These are phyloP conservation scores for Brienomyrus brachyistius DNA, from an alignment of 2,113 vertebrate species.

Conservation along the genomic window DNA sequence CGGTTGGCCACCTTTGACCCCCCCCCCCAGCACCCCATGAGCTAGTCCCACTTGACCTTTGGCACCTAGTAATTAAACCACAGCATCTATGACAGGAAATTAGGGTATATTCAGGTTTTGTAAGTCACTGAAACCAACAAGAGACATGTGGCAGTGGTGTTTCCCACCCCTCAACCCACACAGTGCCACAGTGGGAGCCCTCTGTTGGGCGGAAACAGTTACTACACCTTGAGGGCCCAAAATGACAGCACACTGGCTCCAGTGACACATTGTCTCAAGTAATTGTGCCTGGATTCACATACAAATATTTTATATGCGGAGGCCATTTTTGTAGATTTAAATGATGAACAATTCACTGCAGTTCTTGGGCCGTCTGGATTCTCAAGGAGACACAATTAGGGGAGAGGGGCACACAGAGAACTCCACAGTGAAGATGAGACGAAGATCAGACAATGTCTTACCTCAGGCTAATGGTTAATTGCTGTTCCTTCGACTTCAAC, in stretches of 20 bases:
- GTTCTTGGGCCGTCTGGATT: not conserved
- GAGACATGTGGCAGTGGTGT: not conserved
- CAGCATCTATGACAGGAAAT: not conserved
- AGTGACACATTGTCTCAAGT: not conserved
- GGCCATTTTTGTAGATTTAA: not conserved
- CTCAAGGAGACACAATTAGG: not conserved
- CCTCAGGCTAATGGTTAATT: conserved; percentile 81
- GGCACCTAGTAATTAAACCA: not conserved
- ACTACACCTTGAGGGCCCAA: not conserved
- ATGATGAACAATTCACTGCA: not conserved
- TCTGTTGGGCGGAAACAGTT: not conserved
- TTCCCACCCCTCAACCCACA: not conserved
- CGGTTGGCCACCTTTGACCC: not conserved
- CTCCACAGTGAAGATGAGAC: not conserved
- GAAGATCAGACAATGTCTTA: conserved; percentile 46
- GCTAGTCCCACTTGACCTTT: not conserved
- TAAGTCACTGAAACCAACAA: not conserved
- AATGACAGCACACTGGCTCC: not conserved
- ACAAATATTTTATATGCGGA: not conserved
- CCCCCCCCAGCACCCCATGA: not conserved
- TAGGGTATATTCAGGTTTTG: not conserved
- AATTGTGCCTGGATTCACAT: not conserved
- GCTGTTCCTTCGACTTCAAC: conserved; percentile 81
- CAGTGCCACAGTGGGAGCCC: not conserved
- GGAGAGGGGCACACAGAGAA: not conserved